Evolutionary conservation across 2,113 vertebrate species (phyloP).

Genomic region (Campylomormyrus tamandua): DNA sequence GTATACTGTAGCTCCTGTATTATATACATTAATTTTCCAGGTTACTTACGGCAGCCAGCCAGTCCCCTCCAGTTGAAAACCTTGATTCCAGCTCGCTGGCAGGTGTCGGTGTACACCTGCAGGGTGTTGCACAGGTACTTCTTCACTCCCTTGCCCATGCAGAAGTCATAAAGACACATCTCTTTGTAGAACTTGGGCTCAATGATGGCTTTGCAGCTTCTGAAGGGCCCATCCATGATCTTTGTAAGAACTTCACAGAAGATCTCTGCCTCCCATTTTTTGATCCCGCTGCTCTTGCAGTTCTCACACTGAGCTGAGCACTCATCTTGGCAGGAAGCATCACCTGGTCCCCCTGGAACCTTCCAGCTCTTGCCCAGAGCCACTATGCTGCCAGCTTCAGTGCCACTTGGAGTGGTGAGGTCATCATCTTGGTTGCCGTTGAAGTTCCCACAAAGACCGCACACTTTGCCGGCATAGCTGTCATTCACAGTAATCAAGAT

Average conservation of each 20-base stretch:
- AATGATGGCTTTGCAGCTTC: slow-evolving; percentile 42
- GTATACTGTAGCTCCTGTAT: neutral
- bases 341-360: slow-evolving; percentile 14
- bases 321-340: slow-evolving; percentile 20
- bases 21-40: neutral
- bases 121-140: slow-evolving; percentile 47
- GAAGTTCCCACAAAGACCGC: slow-evolving; percentile 58
- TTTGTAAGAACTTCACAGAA: slow-evolving; percentile 21
- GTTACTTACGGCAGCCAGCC: slow-evolving; percentile 38
- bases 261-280: neutral
- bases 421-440: slow-evolving; percentile 42
- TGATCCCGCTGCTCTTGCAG: neutral
- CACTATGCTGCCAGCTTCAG: slow-evolving; percentile 19
- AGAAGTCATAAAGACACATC: slow-evolving; percentile 58
- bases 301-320: slow-evolving; percentile 24
- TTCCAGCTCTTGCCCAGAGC: slow-evolving; percentile 49
- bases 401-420: slow-evolving; percentile 32
- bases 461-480: slow-evolving; percentile 37
- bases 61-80: slow-evolving; percentile 33
- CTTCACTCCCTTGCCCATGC: slow-evolving; percentile 26
- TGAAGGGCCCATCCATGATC: slow-evolving; percentile 35
- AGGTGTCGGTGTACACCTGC: slow-evolving; percentile 49
- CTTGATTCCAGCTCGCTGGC: slow-evolving; percentile 36
- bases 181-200: slow-evolving; percentile 37
- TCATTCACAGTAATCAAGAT: slow-evolving; percentile 38